Base-by-base conservation (phyloP, 2,113 vertebrate species). In the Anthoscopus minutus region DNA sequence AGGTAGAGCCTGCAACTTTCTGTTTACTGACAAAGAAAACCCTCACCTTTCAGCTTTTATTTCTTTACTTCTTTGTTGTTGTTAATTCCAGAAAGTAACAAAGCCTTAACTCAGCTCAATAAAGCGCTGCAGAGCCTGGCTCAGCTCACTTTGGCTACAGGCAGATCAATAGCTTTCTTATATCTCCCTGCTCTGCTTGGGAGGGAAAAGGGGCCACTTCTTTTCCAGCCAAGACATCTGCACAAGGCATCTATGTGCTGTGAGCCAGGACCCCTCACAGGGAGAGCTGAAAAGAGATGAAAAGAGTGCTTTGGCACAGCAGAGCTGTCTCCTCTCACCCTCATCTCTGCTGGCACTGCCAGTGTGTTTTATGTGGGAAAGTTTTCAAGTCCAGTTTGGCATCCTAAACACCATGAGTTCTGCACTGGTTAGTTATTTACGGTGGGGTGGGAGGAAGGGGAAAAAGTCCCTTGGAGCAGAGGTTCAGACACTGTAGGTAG, bases 221-320 rank as follows among this genome's bases (percentile, higher is more conserved):
- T 93, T 95, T 89, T 91, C 89, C 89, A 92, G 94, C 94, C 86
- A 93, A 97, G 96, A 96, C 96, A 96, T 96, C 96, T 96, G 96
- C 94, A 96, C 89, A 96, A 96, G 93, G 94, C 96, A 94, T 94
- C 93, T 70, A 73, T 91, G 84, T 94, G 96, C 83, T 91, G 71
- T 9, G 89, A 96, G 96, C 96, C 96, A 97, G 94, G 94, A 96
- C 96, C 93, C 94, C 96, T 96, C 94, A 87, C 9, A 0, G 93
- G 86, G 92, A 94, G 83, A 20, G 86, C 91, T 96, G 94, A 96
- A 94, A 94, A 54, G 91, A 92, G 93, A 96, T 91, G 92, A 95
- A 95, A n/a, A 96, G 94, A 95, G 86, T 0, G 27, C 81, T 89
- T 66, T 96, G 94, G 96, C 95, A 91, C 61, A 44, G 83, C 81